Evolutionary conservation across 2,888 invertebrate genomes (phyloP).

Genomic region (Cryptocheilus praepositus): DNA sequence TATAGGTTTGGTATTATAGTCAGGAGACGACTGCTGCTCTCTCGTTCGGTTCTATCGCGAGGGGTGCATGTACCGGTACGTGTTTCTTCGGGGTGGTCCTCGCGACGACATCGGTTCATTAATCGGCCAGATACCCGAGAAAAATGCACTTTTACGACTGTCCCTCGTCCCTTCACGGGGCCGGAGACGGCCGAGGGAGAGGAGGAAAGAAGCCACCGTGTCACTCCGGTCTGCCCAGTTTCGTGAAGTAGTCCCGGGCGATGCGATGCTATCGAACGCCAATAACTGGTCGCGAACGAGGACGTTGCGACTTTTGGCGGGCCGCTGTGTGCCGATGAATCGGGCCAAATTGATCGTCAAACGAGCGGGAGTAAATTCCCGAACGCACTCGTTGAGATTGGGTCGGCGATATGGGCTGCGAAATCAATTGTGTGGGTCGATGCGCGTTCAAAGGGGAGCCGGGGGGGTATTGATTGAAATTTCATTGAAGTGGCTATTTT

Average conservation of each 20-base stretch:
- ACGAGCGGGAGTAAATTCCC: no score
- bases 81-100: slow-evolving; percentile 70
- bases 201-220: slow-evolving; percentile 5
- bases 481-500: no score
- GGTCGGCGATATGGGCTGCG: no score
- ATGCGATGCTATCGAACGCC: slow-evolving; percentile 19
- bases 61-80: slow-evolving; percentile 47
- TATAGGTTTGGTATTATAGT: slow-evolving; percentile 67
- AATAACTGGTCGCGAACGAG: slow-evolving; percentile 6
- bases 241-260: slow-evolving; percentile 16
- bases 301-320: background rate
- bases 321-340: no score
- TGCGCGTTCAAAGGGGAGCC: no score
- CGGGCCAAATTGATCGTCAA: no score
- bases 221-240: slow-evolving; percentile 15
- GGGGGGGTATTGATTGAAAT: no score
- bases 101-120: slow-evolving; percentile 72
- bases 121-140: slow-evolving; percentile 70
- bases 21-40: slow-evolving; percentile 34
- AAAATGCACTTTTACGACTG: slow-evolving; percentile 64
- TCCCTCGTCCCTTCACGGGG: slow-evolving; percentile 6
- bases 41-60: slow-evolving; percentile 45
- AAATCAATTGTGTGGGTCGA: no score
- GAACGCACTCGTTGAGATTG: no score
- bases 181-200: slow-evolving; percentile 2